Base-by-base conservation (phyloP, 2,113 vertebrate species). In the Aleadryas rufinucha region DNA sequence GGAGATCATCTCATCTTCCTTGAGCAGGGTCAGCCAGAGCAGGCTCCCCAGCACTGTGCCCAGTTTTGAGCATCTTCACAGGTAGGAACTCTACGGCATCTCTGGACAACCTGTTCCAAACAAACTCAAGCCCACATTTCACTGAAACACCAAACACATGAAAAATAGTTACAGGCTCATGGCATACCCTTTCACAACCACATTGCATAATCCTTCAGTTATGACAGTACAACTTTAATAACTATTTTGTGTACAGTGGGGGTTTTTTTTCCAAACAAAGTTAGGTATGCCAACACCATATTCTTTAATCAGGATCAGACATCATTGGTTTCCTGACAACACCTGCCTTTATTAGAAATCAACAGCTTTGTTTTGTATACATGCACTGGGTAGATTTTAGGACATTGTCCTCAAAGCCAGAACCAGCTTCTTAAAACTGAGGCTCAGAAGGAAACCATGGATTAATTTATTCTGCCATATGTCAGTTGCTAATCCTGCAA, bases 201-300 rank as follows among this genome's bases (percentile, higher is more conserved):
- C 24, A 11, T 64, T 44, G 61, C 50, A 16, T 72, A 86, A 86
- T 41, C 8, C 54, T 78, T 84, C 35, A n/a, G 19, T 84, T 77
- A 57, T n/a, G 31, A 57, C 24, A 53, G 49, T 56, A 24, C 49
- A 69, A n/a, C 35, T 76, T 83, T 10, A 93, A 7, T 61, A 60
- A 45, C 22, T 74, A 0, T 37, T 59, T 72, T 78, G n/a, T 41
- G 45, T 53, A 57, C 13, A 19, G 22, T 37, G 41, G 1, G 1
- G 0, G 0, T 15, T 39, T n/a, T n/a, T 16, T 44, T 7, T 0
- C 24, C 39, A 24, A 35, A 4, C 11, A 9, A 59, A 45, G 35
- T 4, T 74, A 71, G 27, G 13, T 35, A 22, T 52, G 35, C 41
- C 50, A 49, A 45, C 27, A 30, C 16, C 52, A 2, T 12, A 24